These are phyloP conservation scores for Drosophila prolongata DNA, from an alignment of 2,888 invertebrate genomes.

Conservation along the genomic window DNA sequence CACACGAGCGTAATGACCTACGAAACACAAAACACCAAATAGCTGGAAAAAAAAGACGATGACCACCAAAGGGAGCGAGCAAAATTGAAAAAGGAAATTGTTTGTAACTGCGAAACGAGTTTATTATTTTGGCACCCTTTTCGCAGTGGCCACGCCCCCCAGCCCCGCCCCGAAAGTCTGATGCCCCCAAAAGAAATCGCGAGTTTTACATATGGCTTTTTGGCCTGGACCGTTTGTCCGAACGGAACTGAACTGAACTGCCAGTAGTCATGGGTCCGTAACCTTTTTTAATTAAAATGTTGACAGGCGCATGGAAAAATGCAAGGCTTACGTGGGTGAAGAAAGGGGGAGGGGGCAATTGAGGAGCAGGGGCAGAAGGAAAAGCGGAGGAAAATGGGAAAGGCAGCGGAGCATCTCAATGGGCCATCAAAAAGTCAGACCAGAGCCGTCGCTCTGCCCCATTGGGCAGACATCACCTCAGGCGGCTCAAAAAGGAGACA, in stretches of 20 bases:
- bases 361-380: neutral
- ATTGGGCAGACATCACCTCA: conserved; percentile 47
- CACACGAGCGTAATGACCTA: conserved; percentile 77
- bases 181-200: conserved; percentile 73
- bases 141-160: conserved; percentile 31
- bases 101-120: conserved; percentile 83
- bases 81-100: conserved; percentile 84
- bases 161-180: conserved; percentile 41
- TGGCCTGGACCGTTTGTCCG: conserved; percentile 19
- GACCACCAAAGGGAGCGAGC: conserved; percentile 57
- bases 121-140: conserved; percentile 84
- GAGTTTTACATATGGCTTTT: conserved; percentile 76
- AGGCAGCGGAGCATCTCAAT: conserved; percentile 21
- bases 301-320: conserved; percentile 84
- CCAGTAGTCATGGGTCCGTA: conserved; percentile 75
- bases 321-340: conserved; percentile 47
- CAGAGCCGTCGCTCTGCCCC: conserved; percentile 37
- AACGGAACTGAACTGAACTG: conserved; percentile 9
- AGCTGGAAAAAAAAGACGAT: conserved; percentile 16
- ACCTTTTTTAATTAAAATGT: conserved; percentile 85
- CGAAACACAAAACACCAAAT: conserved; percentile 28
- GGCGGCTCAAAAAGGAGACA: conserved; percentile 27
- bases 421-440: conserved; percentile 44
- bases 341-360: conserved; percentile 4
- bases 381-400: conserved; percentile 11